Percentiles rank a stretch among this genome's conserved stretches.
phyloP scores from a whole-genome alignment of 2,888 invertebrate genomes.

The Neocrepidodera transversa region DNA sequence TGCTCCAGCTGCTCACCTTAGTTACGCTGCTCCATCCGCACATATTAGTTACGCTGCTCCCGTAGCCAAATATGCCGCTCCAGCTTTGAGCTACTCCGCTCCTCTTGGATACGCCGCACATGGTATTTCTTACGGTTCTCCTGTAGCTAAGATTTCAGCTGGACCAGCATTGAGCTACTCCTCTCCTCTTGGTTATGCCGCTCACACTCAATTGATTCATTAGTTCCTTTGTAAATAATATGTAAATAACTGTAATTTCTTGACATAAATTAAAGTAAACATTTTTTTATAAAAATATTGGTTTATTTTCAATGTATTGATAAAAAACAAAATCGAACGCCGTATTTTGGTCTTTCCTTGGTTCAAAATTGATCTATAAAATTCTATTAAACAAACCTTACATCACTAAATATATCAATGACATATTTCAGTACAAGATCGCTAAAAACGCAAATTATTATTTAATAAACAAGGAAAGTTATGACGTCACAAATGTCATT shows the following conservation, averaged over 20 bases:
- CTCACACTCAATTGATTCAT: constrained; percentile 23
- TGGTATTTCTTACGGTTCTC: constrained; percentile 45
- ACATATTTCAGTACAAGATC: too few relatives aligned
- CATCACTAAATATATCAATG: too few relatives aligned
- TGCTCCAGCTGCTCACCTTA: constrained; percentile 28
- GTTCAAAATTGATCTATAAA: too few relatives aligned
- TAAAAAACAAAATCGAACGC: too few relatives aligned
- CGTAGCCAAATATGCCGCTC: constrained; percentile 19
- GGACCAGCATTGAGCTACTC: constrained; percentile 8
- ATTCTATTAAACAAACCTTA: too few relatives aligned
- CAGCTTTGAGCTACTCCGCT: constrained; percentile 50
- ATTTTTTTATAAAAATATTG: too few relatives aligned
- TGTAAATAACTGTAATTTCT: constrained; percentile 2
- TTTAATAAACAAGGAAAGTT: too few relatives aligned
- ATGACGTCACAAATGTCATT: too few relatives aligned
- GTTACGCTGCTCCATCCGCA: constrained; percentile 3
- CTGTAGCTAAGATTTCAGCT: constrained; percentile 23
- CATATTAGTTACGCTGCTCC: constrained; percentile 29
- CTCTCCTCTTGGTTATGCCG: constrained; percentile 32
- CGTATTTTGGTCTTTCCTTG: too few relatives aligned
- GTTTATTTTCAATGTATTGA: too few relatives aligned
- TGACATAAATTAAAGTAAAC: neutral
- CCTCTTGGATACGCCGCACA: constrained; percentile 37
- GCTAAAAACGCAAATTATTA: too few relatives aligned
- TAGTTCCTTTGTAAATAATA: constrained; percentile 11